These are phyloP conservation scores for Ferrisia virgata DNA, from an alignment of 2,888 invertebrate species.

Conservation along the genomic window DNA sequence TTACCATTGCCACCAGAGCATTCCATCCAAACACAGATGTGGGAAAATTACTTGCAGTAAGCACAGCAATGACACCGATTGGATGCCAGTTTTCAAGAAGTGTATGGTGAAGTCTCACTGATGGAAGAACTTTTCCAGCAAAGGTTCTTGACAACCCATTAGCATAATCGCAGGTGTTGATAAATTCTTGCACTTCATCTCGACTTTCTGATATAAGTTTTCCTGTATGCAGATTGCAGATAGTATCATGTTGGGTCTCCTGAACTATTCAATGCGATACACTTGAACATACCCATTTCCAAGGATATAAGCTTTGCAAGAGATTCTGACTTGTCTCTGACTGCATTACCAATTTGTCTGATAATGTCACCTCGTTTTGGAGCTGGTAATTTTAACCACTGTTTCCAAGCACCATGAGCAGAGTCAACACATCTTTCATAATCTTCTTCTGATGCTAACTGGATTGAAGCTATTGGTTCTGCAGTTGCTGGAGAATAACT, in stretches of 20 bases:
- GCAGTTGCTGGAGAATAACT: slow-evolving; percentile 82
- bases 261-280: not conserved
- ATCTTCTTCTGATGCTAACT: slow-evolving; percentile 73
- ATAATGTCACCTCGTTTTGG: slow-evolving; percentile 94
- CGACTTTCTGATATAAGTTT: slow-evolving; percentile 96
- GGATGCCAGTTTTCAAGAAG: slow-evolving; percentile 97
- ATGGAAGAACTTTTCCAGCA: slow-evolving; percentile 80
- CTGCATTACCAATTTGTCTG: slow-evolving; percentile 91
- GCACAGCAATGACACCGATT: slow-evolving; percentile 88
- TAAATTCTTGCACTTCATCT: slow-evolving; percentile 94
- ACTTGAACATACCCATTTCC: slow-evolving; percentile 93
- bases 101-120: slow-evolving; percentile 88
- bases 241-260: not conserved
- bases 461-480: slow-evolving; percentile 84
- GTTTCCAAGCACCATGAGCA: slow-evolving; percentile 74
- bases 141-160: slow-evolving; percentile 88
- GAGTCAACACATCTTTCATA: slow-evolving; percentile 78
- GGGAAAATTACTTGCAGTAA: slow-evolving; percentile 98
- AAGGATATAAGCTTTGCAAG: slow-evolving; percentile 89
- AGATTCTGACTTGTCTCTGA: slow-evolving; percentile 80
- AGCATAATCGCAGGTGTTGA: slow-evolving; percentile 97
- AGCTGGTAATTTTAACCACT: slow-evolving; percentile 84
- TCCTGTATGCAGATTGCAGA: slow-evolving; percentile 59
- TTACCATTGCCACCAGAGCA: slow-evolving; percentile 84
- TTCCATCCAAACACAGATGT: slow-evolving; percentile 99